Conservation (phyloP, 2,797 vertebrate species). For the Pangasius mekongensis region DNA sequence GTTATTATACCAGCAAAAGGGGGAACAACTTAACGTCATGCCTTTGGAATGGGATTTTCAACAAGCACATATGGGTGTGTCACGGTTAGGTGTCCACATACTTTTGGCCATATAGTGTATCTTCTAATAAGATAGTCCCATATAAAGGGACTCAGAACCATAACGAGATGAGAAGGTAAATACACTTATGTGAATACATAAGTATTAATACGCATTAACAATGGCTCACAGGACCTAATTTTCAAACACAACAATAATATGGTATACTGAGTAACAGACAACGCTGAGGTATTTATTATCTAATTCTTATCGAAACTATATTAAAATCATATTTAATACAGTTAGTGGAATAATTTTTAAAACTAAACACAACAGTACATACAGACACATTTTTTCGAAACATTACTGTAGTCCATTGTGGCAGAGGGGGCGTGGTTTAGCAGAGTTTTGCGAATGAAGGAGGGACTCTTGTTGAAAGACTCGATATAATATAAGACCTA, state of each 20-base stretch:
- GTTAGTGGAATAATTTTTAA: too few species aligned
- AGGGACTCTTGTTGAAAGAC: background rate
- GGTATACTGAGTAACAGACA: too few species aligned
- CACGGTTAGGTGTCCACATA: background rate
- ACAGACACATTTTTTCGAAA: background rate
- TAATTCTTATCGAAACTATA: too few species aligned
- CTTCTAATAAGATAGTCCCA: background rate
- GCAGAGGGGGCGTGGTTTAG: background rate
- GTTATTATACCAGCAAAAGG: background rate
- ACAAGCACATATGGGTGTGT: background rate
- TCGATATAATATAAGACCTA: background rate
- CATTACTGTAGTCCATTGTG: background rate
- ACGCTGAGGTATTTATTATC: too few species aligned
- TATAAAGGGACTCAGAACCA: background rate
- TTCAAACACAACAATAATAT: too few species aligned
- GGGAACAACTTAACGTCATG: background rate
- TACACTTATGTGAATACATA: background rate
- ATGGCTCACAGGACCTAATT: too few species aligned
- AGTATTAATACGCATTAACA: too few species aligned
- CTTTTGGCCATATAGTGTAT: background rate
- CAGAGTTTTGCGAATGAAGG: background rate
- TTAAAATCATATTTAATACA: too few species aligned
- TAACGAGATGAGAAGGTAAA: background rate
- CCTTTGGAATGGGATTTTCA: background rate
- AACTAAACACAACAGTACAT: too few species aligned